Conservation (phyloP, 2,113 vertebrate species). For the Lepus americanus region DNA sequence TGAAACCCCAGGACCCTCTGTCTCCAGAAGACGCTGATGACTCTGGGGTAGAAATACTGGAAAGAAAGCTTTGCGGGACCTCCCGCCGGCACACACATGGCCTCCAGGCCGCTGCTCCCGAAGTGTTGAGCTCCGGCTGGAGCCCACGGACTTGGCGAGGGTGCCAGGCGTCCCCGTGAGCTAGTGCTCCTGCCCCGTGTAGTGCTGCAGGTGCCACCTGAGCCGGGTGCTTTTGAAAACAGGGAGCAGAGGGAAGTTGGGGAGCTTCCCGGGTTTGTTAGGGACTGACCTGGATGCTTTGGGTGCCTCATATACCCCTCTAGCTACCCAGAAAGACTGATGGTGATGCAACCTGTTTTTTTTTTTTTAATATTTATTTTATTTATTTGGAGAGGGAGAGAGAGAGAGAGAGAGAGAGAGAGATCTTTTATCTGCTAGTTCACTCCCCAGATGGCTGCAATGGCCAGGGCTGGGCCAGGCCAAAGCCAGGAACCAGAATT, state of each 20-base stretch:
- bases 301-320: not conserved
- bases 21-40: not conserved
- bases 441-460: no score
- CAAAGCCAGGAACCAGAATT: no score
- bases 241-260: not conserved
- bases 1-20: not conserved
- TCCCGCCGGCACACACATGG: accelerated
- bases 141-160: not conserved
- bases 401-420: no score
- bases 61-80: not conserved
- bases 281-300: not conserved
- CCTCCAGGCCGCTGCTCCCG: not conserved
- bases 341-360: not conserved
- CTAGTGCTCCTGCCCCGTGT: not conserved
- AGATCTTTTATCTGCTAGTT: no score
- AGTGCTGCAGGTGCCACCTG: not conserved
- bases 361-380: no score
- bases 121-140: not conserved
- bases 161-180: not conserved
- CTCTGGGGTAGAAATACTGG: not conserved
- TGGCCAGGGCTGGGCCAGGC: no score
- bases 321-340: not conserved
- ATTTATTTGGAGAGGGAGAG: no score
- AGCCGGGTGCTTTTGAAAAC: not conserved
- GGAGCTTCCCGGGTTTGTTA: not conserved